Evolutionary conservation across 2,113 vertebrate genomes (phyloP).

Genomic region (Perca flavescens): DNA sequence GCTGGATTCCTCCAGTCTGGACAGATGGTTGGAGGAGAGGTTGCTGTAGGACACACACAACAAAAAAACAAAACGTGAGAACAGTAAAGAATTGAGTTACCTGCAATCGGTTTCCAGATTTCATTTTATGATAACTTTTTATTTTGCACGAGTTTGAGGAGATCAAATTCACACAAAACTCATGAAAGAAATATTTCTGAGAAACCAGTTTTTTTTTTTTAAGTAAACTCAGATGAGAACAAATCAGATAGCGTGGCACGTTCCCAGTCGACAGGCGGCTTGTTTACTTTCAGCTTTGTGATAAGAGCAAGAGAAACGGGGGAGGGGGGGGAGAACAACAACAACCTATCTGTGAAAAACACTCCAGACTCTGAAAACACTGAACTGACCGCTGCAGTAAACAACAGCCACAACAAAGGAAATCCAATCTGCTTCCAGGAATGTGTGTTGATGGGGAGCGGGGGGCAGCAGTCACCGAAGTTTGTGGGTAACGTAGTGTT

Average conservation of each 20-base stretch:
- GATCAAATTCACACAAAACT: conserved; percentile 14
- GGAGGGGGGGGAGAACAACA: background rate
- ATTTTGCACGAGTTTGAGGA: background rate
- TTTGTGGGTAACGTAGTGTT: conserved; percentile 20
- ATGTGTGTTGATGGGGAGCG: conserved; percentile 3
- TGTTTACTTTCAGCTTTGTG: conserved; percentile 68
- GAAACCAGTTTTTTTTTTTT: background rate
- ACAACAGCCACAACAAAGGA: conserved; percentile 71
- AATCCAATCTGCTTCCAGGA: conserved; percentile 49
- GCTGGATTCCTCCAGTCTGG: conserved; percentile 93
- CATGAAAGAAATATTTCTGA: background rate
- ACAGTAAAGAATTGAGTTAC: background rate
- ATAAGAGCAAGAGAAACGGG: conserved; percentile 50
- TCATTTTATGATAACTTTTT: background rate
- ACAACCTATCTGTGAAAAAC: conserved; percentile 43
- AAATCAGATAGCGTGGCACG: conserved; percentile 57
- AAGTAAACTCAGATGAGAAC: conserved; percentile 58
- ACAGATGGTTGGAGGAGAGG: conserved; percentile 92
- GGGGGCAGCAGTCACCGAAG: conserved; percentile 17
- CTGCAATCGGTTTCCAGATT: background rate
- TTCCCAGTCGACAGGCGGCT: conserved; percentile 37
- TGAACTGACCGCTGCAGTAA: conserved; percentile 51
- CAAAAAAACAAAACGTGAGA: background rate
- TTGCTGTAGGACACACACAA: conserved; percentile 82
- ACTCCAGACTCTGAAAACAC: conserved; percentile 36